Conservation (phyloP, 2,113 vertebrate species). For the Recurvirostra avosetta region DNA sequence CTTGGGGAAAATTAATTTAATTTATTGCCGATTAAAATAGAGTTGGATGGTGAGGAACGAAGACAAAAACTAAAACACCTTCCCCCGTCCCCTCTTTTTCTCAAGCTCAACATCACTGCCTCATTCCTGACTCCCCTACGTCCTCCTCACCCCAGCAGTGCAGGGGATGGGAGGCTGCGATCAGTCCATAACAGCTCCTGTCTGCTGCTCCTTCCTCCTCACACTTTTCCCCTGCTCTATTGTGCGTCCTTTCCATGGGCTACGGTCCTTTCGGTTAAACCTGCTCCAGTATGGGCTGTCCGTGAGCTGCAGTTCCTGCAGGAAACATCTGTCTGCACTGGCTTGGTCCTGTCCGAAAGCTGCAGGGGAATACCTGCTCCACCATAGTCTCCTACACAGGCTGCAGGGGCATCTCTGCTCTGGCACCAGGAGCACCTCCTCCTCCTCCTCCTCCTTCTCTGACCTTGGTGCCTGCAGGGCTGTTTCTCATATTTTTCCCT, state of each 20-base stretch:
- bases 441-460: neutral
- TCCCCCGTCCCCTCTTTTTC: neutral
- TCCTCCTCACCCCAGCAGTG: neutral
- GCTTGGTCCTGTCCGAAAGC: neutral
- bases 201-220: neutral
- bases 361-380: neutral
- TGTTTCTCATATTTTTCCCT: neutral
- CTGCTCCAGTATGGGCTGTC: neutral
- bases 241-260: neutral
- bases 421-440: neutral
- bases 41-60: neutral
- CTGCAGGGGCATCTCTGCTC: neutral
- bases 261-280: neutral
- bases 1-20: neutral
- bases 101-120: neutral
- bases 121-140: neutral
- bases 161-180: neutral
- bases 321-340: neutral
- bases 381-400: neutral
- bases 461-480: neutral
- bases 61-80: neutral
- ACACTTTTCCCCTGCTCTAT: neutral
- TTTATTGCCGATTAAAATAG: neutral
- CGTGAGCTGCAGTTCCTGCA: neutral
- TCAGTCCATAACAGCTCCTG: neutral